These are phyloP conservation scores for Ptilorrhoa leucosticta DNA, from an alignment of 2,113 vertebrate genomes.

Conservation along the genomic window DNA sequence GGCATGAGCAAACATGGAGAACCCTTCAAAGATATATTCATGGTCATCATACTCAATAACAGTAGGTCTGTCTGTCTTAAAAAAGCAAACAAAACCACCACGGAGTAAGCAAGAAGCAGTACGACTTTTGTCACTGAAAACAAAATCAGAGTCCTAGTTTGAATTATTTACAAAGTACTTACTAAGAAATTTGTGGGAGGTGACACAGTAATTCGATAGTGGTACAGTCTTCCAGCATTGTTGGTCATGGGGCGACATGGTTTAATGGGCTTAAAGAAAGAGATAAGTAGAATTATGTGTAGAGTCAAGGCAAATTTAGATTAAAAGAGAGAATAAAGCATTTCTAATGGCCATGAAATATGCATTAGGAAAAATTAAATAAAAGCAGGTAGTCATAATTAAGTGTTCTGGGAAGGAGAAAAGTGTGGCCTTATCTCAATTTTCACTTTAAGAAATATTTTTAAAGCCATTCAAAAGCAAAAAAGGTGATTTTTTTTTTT, in stretches of 20 bases:
- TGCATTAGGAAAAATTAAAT: conserved; percentile 15
- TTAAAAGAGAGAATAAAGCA: conserved; percentile 39
- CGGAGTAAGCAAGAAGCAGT: not conserved
- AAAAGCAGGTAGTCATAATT: conserved; percentile 22
- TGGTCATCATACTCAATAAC: conserved; percentile 98
- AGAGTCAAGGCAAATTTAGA: conserved; percentile 45
- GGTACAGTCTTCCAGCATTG: conserved; percentile 92
- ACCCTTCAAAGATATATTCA: conserved; percentile 98
- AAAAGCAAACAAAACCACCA: conserved; percentile 28
- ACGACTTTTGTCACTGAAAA: not conserved
- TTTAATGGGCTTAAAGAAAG: conserved; percentile 80
- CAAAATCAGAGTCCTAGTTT: not conserved
- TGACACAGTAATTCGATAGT: conserved; percentile 97
- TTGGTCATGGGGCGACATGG: conserved; percentile 92
- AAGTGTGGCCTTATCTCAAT: not conserved
- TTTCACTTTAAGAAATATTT: not conserved
- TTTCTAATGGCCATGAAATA: conserved; percentile 18
- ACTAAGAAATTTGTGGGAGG: conserved; percentile 98
- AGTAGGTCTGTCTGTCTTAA: conserved; percentile 93
- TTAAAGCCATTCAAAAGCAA: not conserved
- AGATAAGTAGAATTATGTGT: conserved; percentile 13
- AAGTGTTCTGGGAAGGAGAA: not conserved
- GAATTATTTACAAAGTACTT: conserved; percentile 44
- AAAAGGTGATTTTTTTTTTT: not conserved
- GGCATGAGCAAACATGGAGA: conserved; percentile 95